Evolutionary conservation across 2,113 vertebrate genomes (phyloP), one percentile per base, ranked within the genome.

Genomic region (Hystrix cristata): DNA sequence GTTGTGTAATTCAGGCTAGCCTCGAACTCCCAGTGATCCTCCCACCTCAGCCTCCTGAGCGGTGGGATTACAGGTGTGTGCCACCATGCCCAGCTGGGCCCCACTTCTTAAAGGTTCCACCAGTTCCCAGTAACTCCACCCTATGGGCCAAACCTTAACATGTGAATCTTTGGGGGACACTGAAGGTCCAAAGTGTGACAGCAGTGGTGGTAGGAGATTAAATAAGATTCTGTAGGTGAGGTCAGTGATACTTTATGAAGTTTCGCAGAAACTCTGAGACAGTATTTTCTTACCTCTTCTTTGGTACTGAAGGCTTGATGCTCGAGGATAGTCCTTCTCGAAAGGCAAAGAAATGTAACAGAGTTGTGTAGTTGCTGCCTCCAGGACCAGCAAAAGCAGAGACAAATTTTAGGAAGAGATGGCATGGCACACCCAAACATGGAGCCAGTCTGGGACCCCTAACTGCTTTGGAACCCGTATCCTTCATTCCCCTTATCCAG

Each of bases 201-300:
- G 10, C 46, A 93, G 79, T 76, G 69, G 29, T 81, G 19, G 38
- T 38, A 72, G 53, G 46, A 11, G 15, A 86, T 87, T 95, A 84
- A 91, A 25, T 91, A 72, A 92, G 72, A 94, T 79, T 93, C 80
- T 91, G 3, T 60, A 91, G 62, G 55, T 94, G 57, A 85, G 23
- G 55, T 94, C 69, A 85, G 23, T 12, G 64, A 87, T 92, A 76
- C 34, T 72, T 88, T 92, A 64, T 69, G 65, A 76, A 18, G 19
- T 48, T 90, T 72, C 55, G 8, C 60, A 89, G 51, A n/a, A 82
- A 89, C 85, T 85, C 43, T 92, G 38, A 95, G 64, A 81, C 46
- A 43, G 48, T 82, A 48, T 92, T 81, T 86, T 91, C 82, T 55
- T 60, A 25, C 91, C 1, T 65, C 7, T 1, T 71, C 31, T 95